phyloP scores from a whole-genome alignment of 1,140 invertebrate genomes.

The Cyphomyrmex costatus region DNA sequence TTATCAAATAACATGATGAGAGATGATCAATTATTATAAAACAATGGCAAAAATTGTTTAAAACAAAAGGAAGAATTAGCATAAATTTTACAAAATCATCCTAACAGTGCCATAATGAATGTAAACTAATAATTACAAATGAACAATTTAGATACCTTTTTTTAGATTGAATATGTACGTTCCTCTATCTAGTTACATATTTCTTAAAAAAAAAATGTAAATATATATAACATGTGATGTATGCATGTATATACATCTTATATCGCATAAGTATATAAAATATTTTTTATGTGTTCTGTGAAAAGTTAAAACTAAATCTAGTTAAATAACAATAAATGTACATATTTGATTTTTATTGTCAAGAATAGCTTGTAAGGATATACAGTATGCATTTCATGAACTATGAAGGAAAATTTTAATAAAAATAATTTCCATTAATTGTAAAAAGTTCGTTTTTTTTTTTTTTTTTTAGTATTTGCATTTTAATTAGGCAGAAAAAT shows the following conservation, averaged over 20 bases:
- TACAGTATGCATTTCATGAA: neutral
- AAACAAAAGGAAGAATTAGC: slow-evolving; percentile 55
- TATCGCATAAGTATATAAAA: neutral
- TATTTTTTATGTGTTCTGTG: slow-evolving; percentile 19
- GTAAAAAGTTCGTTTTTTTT: neutral
- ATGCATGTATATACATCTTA: neutral
- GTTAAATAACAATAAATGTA: neutral
- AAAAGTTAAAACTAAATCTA: slow-evolving; percentile 6
- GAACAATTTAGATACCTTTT: slow-evolving; percentile 66
- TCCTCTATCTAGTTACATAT: slow-evolving; percentile 28
- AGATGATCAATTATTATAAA: slow-evolving; percentile 53
- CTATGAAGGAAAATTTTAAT: slow-evolving; percentile 22
- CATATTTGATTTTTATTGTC: neutral
- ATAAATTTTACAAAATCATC: slow-evolving; percentile 66
- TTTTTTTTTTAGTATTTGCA: neutral
- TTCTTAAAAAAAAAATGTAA: slow-evolving; percentile 11
- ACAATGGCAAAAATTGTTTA: slow-evolving; percentile 60
- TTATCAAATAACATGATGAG: slow-evolving; percentile 50
- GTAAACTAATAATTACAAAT: slow-evolving; percentile 65
- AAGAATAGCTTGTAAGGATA: neutral
- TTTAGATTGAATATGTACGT: slow-evolving; percentile 28
- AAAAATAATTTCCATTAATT: slow-evolving; percentile 19
- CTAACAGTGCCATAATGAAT: slow-evolving; percentile 73
- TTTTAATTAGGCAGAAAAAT: neutral
- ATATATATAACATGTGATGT: neutral